Evolutionary conservation across 37 sponge, comb jelly and placozoan genomes (phyloP).

Genomic region (Tethya wilhelma): DNA sequence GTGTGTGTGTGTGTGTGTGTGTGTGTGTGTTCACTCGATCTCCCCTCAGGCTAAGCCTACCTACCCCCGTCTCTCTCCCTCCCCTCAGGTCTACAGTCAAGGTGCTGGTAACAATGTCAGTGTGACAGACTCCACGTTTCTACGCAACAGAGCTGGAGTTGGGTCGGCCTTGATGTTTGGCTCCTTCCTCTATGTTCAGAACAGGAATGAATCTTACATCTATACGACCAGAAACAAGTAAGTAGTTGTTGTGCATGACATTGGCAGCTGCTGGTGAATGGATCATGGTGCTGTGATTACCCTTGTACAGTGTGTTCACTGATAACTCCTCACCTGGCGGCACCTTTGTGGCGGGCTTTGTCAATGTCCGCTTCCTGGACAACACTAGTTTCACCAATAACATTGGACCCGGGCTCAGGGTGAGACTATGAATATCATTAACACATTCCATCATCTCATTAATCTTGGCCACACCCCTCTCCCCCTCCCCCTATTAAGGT

Average conservation of each 20-base stretch:
- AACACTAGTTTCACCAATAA: conserved; percentile 44
- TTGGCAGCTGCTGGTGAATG: neutral
- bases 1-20: neutral
- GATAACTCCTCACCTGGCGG: conserved; percentile 42
- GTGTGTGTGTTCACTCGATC: neutral
- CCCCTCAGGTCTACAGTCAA: conserved; percentile 22
- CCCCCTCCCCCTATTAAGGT: conserved; percentile 15
- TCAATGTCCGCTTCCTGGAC: conserved; percentile 35
- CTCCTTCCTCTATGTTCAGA: conserved; percentile 41
- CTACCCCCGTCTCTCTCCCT: neutral
- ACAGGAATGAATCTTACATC: neutral
- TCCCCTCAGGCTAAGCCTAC: neutral
- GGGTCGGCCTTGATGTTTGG: conserved; percentile 59
- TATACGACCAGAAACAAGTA: conserved; percentile 42
- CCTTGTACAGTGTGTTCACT: conserved; percentile 25
- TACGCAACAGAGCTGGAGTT: conserved; percentile 26
- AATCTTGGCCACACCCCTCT: neutral
- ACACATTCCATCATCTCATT: neutral
- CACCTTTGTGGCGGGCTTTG: conserved; percentile 31
- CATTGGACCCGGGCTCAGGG: conserved; percentile 51
- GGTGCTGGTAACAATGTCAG: conserved; percentile 27
- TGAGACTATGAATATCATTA: neutral
- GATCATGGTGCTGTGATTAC: neutral
- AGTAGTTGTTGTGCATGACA: neutral
- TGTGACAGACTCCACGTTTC: conserved; percentile 15